A percentile compares a stretch with the other conserved stretches of the same genome.
Evolutionary conservation across 2,797 vertebrate genomes (phyloP).

Genomic region (Myiotriccus ornatus): DNA sequence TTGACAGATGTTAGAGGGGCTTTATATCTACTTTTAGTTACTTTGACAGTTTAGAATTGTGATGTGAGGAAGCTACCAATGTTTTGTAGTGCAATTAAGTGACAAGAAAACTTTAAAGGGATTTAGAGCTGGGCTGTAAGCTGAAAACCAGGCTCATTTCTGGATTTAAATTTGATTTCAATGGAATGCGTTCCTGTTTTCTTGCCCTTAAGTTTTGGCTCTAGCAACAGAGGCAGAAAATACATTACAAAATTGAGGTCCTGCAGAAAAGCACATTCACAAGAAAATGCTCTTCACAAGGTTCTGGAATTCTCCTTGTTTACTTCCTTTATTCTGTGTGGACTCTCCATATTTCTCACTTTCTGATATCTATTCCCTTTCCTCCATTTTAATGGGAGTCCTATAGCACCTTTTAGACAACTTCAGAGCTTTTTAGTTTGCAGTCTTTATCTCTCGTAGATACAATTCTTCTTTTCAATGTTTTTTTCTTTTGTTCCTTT

Average conservation of each 20-base stretch:
- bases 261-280: not conserved
- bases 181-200: slow-evolving; percentile 8
- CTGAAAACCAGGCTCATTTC: slow-evolving; percentile 45
- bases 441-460: not conserved
- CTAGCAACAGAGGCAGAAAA: not conserved
- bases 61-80: slow-evolving; percentile 41
- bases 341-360: not conserved
- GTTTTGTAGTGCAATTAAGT: slow-evolving; percentile 48
- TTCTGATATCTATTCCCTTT: not conserved
- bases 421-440: not conserved
- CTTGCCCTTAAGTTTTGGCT: slow-evolving; percentile 23
- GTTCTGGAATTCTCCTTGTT: not conserved
- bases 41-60: slow-evolving; percentile 43
- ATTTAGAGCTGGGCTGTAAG: slow-evolving; percentile 28
- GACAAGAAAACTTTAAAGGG: slow-evolving; percentile 51
- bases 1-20: not conserved
- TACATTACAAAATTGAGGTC: not conserved
- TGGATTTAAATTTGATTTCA: slow-evolving; percentile 52
- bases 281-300: not conserved
- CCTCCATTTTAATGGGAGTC: not conserved
- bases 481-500: not conserved
- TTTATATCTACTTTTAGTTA: slow-evolving; percentile 51
- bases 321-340: not conserved
- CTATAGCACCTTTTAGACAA: not conserved
- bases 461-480: not conserved